Base-by-base conservation (phyloP, 1,140 invertebrate genomes). In the Drosophila miranda region DNA sequence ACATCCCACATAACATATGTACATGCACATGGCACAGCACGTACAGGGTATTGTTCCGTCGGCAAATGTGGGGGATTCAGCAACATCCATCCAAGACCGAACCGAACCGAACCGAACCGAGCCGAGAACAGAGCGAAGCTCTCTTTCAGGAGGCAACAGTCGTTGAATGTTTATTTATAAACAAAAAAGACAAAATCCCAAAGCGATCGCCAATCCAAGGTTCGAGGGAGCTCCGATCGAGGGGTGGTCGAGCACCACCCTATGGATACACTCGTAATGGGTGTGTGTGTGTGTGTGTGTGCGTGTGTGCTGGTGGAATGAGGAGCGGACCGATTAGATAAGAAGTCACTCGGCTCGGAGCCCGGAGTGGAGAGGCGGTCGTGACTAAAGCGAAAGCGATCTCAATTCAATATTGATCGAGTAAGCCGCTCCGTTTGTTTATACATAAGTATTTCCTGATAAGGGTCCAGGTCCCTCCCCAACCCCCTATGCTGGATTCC, bases 161-260 rank as follows among this genome's bases (percentile, higher is more conserved):
- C 42, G 54, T 41, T 54, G 43, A 62, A 53, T 75, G 63, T 80
- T 76, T 80, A 84, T 84, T 78, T 79, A 84, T 79, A 79, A 84
- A 83, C 70, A 68, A 49, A 30, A n/a, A 74, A 66, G 72, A 62
- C 42, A 14, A 43, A 60, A 42, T 38, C 21, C 28, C 11, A 26
- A 28, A 28, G 28, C 13, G 26, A 34, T 14, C 11, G 8, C 26
- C 26, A 26, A 6, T 6, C 28, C 28, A 28, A 7, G 6, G 28
- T 0, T 30, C 8, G 8, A 9, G 28, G 14, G 43, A 21, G 34
- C 45, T 58, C 42, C 8, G 28, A 30, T 30, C 28, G 28, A 30
- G 7, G 28, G 28, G 28, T 34, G 30, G 0, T 34, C 9, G 9
- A 11, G 30, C 30, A 34, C 30, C 34, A 38, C 34, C 34, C 34